These are phyloP conservation scores for Lordiphosa andalusiaca DNA, from an alignment of 2,888 invertebrate species.

Conservation along the genomic window DNA sequence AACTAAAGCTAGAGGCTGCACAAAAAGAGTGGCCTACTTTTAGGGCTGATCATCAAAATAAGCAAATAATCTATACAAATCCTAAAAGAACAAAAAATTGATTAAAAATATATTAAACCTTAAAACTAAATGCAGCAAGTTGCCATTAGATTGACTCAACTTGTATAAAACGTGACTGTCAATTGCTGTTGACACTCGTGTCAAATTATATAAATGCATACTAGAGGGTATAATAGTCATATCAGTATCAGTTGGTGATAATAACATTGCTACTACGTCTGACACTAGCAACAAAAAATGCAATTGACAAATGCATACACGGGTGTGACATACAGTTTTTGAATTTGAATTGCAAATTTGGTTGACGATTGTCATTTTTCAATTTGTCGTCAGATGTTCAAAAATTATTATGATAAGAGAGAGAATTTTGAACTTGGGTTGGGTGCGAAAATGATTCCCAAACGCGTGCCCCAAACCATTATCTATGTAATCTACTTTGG, in stretches of 20 bases:
- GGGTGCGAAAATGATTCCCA: too few species aligned
- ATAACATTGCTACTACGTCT: constrained; percentile 26
- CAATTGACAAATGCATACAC: too few species aligned
- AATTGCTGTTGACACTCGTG: constrained; percentile 31
- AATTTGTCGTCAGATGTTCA: too few species aligned
- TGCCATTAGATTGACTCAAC: constrained; percentile 27
- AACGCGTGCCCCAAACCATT: constrained; percentile 15
- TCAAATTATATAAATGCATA: constrained; percentile 1
- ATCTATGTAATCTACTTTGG: constrained; percentile 8
- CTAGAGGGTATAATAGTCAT: background rate
- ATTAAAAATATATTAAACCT: background rate
- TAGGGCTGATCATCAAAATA: background rate
- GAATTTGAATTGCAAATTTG: too few species aligned
- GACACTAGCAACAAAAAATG: constrained; percentile 3
- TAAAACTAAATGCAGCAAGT: constrained; percentile 17
- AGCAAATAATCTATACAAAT: too few species aligned
- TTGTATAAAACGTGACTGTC: constrained; percentile 47
- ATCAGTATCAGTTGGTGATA: constrained; percentile 45
- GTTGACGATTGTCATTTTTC: too few species aligned
- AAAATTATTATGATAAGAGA: too few species aligned
- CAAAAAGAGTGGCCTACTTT: constrained; percentile 15
- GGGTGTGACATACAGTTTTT: too few species aligned
- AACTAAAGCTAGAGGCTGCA: too few species aligned
- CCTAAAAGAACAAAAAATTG: too few species aligned
- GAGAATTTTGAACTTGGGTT: too few species aligned